These are phyloP conservation scores for Cyanoliseus patagonus DNA, from an alignment of 2,113 vertebrate genomes.

Conservation along the genomic window DNA sequence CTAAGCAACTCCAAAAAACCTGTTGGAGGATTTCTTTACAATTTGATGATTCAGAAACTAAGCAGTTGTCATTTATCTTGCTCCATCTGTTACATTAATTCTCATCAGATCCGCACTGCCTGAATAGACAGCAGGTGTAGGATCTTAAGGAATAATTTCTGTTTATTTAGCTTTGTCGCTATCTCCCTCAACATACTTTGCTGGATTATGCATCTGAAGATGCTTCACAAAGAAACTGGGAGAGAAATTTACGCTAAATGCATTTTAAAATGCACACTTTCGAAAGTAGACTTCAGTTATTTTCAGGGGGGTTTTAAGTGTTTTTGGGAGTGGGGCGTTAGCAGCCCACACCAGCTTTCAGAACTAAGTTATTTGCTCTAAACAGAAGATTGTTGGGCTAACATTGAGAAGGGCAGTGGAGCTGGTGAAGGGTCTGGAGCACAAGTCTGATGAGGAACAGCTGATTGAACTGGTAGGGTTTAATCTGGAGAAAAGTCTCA, in stretches of 20 bases:
- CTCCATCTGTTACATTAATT: conserved; percentile 64
- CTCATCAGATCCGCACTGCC: conserved; percentile 42
- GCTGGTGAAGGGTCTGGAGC: neutral
- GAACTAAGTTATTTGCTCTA: neutral
- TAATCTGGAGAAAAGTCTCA: neutral
- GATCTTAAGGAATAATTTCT: conserved; percentile 26
- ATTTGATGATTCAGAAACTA: conserved; percentile 1
- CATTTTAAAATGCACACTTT: neutral
- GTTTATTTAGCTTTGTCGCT: conserved; percentile 51
- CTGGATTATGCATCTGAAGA: conserved; percentile 39
- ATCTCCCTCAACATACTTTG: neutral
- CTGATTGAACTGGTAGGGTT: neutral
- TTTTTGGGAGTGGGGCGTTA: neutral
- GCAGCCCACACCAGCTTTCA: neutral
- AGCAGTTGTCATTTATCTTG: conserved; percentile 5
- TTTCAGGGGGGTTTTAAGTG: neutral
- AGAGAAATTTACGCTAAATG: neutral
- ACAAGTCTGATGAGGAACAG: neutral
- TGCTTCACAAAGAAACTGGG: conserved; percentile 18
- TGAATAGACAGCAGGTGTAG: conserved; percentile 54
- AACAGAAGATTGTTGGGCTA: neutral
- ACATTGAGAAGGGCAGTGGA: neutral
- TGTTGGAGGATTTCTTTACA: neutral
- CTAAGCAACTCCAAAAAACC: neutral
- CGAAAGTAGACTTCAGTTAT: neutral